A percentile compares a stretch with the other conserved stretches of the same genome.
Evolutionary conservation across 2,113 vertebrate species (phyloP).

Genomic region (Pangasianodon hypophthalmus): DNA sequence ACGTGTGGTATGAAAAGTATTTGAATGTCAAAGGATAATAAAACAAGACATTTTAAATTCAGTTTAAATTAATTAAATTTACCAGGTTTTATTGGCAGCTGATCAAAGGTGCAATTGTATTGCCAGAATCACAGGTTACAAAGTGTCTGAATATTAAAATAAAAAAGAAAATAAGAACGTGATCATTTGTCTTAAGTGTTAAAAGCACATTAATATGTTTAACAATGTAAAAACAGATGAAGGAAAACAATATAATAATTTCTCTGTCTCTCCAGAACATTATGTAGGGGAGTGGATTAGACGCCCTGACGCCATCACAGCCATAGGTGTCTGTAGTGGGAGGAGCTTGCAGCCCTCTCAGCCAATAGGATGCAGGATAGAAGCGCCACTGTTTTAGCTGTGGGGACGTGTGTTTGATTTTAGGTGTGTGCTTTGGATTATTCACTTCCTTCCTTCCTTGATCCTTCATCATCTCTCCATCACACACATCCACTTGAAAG

Average conservation of each 20-base stretch:
- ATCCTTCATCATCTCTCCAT: slow-evolving; percentile 19
- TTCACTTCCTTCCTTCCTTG: slow-evolving; percentile 12
- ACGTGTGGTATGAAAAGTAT: not conserved
- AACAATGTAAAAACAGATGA: not conserved
- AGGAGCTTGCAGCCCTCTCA: slow-evolving; percentile 10
- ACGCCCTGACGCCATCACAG: slow-evolving; percentile 48
- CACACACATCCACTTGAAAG: slow-evolving; percentile 1
- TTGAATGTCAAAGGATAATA: not conserved
- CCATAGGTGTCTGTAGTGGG: slow-evolving; percentile 39
- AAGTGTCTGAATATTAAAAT: not conserved
- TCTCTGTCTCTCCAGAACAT: slow-evolving; percentile 35
- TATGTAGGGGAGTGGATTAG: slow-evolving; percentile 57
- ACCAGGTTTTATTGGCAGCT: not conserved
- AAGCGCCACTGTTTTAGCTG: slow-evolving; percentile 36
- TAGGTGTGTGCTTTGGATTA: slow-evolving; percentile 42
- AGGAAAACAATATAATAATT: not conserved
- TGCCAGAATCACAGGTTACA: not conserved
- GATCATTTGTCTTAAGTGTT: not conserved
- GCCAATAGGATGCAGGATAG: slow-evolving; percentile 23
- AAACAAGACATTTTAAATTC: not conserved
- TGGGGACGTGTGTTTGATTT: slow-evolving; percentile 35
- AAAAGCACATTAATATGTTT: not conserved
- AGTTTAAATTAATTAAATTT: not conserved
- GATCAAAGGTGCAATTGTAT: not conserved
- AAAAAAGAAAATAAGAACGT: not conserved